Evolutionary conservation across 2,888 invertebrate species (phyloP).

Genomic region (Octodonta nipae): DNA sequence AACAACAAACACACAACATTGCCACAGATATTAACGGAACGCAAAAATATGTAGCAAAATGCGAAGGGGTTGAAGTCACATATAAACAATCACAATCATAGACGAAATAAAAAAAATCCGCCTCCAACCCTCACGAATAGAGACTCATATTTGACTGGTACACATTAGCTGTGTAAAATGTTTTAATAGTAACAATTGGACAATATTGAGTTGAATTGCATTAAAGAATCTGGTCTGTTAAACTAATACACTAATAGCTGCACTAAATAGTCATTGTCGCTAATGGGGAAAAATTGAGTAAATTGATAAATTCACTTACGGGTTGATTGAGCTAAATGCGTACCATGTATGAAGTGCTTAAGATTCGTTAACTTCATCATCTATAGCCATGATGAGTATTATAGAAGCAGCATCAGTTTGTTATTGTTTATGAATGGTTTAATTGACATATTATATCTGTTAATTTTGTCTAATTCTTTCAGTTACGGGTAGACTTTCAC

Average conservation of each 20-base stretch:
- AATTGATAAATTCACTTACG: slow-evolving; percentile 39
- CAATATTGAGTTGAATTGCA: slow-evolving; percentile 39
- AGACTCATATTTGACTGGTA: slow-evolving; percentile 33
- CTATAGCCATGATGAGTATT: slow-evolving; percentile 4
- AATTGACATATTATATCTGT: slow-evolving; percentile 25
- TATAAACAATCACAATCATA: too few relatives aligned
- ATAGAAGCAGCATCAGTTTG: slow-evolving; percentile 4
- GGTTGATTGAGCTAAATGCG: slow-evolving; percentile 29
- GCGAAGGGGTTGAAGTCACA: too few relatives aligned
- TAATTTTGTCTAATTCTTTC: slow-evolving; percentile 22
- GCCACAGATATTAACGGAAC: background rate
- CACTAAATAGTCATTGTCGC: slow-evolving; percentile 38
- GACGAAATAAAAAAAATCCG: too few relatives aligned
- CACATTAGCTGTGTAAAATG: slow-evolving; percentile 34
- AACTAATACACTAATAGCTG: slow-evolving; percentile 37
- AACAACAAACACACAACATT: slow-evolving; percentile 8
- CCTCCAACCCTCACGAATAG: slow-evolving; percentile 32
- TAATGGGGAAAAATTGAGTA: slow-evolving; percentile 41
- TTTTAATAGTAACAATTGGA: slow-evolving; percentile 39
- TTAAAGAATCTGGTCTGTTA: slow-evolving; percentile 39
- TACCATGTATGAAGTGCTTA: slow-evolving; percentile 19
- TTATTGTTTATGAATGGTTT: slow-evolving; percentile 26
- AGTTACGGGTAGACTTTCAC: slow-evolving; percentile 17
- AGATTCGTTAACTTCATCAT: slow-evolving; percentile 22
- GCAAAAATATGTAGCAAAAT: too few relatives aligned